Evolutionary conservation across 2,797 vertebrate species (phyloP).

Genomic region (Clamator glandarius): DNA sequence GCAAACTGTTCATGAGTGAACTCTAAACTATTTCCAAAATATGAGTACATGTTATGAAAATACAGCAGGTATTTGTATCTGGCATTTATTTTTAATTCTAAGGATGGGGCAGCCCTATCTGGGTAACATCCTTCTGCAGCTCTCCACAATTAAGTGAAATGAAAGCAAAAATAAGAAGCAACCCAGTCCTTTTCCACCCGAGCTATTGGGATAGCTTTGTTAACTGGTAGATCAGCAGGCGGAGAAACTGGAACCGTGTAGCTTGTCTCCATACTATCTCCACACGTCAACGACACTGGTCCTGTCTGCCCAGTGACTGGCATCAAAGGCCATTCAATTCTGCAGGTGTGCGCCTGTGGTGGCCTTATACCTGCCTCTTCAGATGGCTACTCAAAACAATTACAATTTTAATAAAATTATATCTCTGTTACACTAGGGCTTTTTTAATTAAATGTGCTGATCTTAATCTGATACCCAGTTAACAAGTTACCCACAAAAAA

Average conservation of each 20-base stretch:
- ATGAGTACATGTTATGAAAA: neutral
- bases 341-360: no score
- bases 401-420: neutral
- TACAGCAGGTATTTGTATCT: neutral
- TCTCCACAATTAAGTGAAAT: neutral
- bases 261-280: neutral
- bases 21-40: neutral
- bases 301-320: neutral
- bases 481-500: neutral
- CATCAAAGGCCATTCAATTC: neutral
- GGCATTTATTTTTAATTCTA: neutral
- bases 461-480: neutral
- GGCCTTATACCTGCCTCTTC: neutral
- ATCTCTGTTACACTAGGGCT: neutral
- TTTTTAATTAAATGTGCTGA: neutral
- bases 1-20: neutral
- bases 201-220: neutral
- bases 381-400: neutral
- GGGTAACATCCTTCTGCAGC: neutral
- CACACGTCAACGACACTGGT: fast-evolving
- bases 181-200: neutral
- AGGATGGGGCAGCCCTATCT: neutral
- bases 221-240: neutral
- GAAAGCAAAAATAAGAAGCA: neutral
- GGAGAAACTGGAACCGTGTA: neutral